Conservation (phyloP, 1,140 invertebrate genomes). For the Panagrolaimus sp. region DNA sequence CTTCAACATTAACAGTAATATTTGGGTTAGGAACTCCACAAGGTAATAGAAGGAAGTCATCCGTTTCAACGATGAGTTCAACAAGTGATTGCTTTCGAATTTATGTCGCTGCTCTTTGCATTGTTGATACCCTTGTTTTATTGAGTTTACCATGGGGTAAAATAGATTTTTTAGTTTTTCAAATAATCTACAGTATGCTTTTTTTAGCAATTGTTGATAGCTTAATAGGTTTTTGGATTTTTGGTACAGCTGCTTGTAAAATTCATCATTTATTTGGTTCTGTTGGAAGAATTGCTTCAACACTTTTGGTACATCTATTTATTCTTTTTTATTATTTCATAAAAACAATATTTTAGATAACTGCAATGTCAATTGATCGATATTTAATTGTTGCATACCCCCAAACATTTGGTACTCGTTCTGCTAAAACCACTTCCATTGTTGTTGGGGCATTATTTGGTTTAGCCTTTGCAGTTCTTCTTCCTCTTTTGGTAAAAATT, state of each 20-base stretch:
- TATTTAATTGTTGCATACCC: constrained; percentile 8
- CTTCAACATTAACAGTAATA: constrained; percentile 18
- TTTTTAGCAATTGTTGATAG: constrained; percentile 21
- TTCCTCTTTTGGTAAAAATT: constrained; percentile 12
- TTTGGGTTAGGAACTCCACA: background rate
- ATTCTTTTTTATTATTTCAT: background rate
- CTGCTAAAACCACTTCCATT: background rate
- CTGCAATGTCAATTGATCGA: constrained; percentile 16
- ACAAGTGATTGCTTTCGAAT: constrained; percentile 13
- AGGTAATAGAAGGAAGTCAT: constrained; percentile 2
- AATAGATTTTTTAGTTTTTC: background rate
- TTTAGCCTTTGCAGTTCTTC: constrained; percentile 5
- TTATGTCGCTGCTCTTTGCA: constrained; percentile 17
- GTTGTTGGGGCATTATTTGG: constrained; percentile 10
- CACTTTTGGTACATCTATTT: constrained; percentile 1
- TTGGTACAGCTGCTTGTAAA: constrained; percentile 16
- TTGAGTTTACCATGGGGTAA: constrained; percentile 17
- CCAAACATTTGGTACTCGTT: background rate
- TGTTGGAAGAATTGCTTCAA: constrained; percentile 17
- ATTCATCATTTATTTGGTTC: constrained; percentile 16
- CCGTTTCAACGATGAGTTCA: constrained; percentile 4
- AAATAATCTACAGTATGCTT: background rate
- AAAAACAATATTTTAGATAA: background rate
- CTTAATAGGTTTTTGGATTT: constrained; percentile 19
- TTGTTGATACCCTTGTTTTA: constrained; percentile 16